Percentiles rank a stretch among this genome's conserved stretches.
phyloP scores from a whole-genome alignment of 2,888 invertebrate species.

The Macroteleia sp. region DNA sequence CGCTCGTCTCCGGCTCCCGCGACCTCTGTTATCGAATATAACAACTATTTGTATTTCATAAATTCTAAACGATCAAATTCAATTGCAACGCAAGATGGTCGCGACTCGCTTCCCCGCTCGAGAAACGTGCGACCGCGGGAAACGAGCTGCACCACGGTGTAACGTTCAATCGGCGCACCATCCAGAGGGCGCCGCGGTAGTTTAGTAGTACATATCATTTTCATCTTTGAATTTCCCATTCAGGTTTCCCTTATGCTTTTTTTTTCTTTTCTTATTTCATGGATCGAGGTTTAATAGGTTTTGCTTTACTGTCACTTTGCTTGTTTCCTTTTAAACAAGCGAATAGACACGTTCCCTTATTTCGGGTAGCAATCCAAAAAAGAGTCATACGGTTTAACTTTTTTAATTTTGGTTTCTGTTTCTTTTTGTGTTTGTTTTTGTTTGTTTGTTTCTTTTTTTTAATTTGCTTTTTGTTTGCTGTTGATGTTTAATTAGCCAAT shows the following conservation, averaged over 20 bases:
- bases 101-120: constrained; percentile 76
- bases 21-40: constrained; percentile 80
- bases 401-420: constrained; percentile 32
- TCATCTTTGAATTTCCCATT: constrained; percentile 3
- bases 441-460: constrained; percentile 17
- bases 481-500: constrained; percentile 74
- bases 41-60: constrained; percentile 82
- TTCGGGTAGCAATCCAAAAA: constrained; percentile 73
- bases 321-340: constrained; percentile 67
- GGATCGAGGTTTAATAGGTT: constrained; percentile 18
- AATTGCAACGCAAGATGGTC: constrained; percentile 82
- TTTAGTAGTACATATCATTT: constrained; percentile 30
- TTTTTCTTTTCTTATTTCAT: constrained; percentile 7
- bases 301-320: constrained; percentile 16
- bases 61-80: constrained; percentile 84
- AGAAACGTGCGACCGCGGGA: constrained; percentile 33
- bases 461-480: constrained; percentile 32
- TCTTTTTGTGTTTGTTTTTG: too few species aligned
- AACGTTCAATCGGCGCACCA: constrained; percentile 56
- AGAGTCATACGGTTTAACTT: constrained; percentile 73
- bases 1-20: constrained; percentile 72
- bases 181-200: constrained; percentile 57
- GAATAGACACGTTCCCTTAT: constrained; percentile 60
- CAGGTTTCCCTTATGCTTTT: neutral
- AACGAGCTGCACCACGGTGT: constrained; percentile 46